Evolutionary conservation across 2,888 invertebrate genomes (phyloP).

Genomic region (Smittia aterrima): DNA sequence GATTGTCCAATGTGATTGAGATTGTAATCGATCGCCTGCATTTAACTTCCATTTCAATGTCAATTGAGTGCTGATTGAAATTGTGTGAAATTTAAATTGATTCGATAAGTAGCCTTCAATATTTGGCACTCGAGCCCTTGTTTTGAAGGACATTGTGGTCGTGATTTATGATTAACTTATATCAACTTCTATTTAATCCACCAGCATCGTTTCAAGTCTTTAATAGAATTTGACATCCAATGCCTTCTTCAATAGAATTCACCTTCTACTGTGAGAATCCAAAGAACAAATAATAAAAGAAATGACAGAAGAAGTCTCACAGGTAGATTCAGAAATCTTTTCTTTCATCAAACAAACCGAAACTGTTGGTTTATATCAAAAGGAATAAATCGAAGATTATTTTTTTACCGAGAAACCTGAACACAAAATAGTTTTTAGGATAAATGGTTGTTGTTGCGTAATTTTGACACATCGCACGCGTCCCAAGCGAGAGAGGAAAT

Average conservation of each 20-base stretch:
- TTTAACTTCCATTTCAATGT: neutral
- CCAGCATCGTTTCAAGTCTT: conserved; percentile 9
- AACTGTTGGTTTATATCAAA: neutral
- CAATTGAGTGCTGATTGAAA: neutral
- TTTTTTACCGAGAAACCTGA: neutral
- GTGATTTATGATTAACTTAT: conserved; percentile 11
- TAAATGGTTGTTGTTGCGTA: conserved; percentile 7
- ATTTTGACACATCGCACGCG: conserved; percentile 30
- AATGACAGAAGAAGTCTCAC: neutral
- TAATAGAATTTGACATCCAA: neutral
- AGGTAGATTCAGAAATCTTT: neutral
- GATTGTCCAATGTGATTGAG: conserved; percentile 14
- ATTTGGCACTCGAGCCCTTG: conserved; percentile 7
- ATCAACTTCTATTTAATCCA: neutral
- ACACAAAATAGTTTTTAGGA: neutral
- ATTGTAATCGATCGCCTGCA: conserved; percentile 14
- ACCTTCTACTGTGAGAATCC: neutral
- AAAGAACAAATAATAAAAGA: neutral
- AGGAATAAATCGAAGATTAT: neutral
- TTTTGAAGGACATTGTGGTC: neutral
- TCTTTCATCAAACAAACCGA: too few relatives aligned
- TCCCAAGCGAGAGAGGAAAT: neutral
- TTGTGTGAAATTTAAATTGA: conserved; percentile 13
- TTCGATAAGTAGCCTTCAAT: neutral
- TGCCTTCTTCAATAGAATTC: neutral